A percentile compares a stretch with the other conserved stretches of the same genome.
phyloP scores from a whole-genome alignment of 2,113 vertebrate species.

The Chrysemys picta region DNA sequence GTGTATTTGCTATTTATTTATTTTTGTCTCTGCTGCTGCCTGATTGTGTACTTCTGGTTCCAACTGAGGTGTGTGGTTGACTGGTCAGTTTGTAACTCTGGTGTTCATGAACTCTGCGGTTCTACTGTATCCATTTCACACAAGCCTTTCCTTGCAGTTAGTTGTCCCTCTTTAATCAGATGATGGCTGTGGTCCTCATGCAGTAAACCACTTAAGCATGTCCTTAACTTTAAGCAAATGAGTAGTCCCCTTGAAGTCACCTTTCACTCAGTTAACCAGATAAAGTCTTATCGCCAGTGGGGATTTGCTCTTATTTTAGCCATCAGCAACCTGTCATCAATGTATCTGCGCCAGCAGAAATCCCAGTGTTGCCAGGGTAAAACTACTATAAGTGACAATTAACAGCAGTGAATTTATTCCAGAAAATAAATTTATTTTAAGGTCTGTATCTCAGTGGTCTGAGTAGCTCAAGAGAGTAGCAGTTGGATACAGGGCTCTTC shows the following conservation, averaged over 20 bases:
- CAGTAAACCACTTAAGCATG: background rate
- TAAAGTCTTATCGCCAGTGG: background rate
- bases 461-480: background rate
- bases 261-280: background rate
- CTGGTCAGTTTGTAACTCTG: too few relatives aligned
- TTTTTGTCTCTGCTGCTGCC: too few relatives aligned
- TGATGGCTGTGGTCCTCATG: background rate
- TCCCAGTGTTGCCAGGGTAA: background rate
- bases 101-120: background rate
- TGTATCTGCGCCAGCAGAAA: background rate
- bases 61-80: too few relatives aligned
- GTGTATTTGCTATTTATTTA: too few relatives aligned
- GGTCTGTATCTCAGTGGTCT: background rate
- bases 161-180: background rate
- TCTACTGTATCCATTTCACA: background rate
- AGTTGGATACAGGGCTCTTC: background rate
- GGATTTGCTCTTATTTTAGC: background rate
- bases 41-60: too few relatives aligned
- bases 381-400: background rate
- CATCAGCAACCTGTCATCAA: too few relatives aligned
- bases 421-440: background rate
- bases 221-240: background rate
- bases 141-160: background rate
- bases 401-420: background rate
- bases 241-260: background rate